Evolutionary conservation across 2,113 vertebrate genomes (phyloP).

Genomic region (Heterotis niloticus): DNA sequence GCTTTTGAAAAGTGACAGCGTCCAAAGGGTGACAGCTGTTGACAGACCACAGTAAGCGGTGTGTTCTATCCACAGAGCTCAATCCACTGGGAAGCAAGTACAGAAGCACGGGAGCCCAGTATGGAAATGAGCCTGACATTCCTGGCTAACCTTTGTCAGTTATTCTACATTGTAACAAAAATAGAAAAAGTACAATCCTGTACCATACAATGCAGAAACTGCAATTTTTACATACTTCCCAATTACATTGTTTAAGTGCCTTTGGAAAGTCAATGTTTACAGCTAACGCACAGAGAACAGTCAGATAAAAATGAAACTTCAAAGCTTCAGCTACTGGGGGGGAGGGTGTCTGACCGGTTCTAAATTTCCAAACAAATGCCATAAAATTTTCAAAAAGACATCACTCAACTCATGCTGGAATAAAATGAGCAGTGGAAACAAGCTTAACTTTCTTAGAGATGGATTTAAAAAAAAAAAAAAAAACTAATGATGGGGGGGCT

Average conservation of each 20-base stretch:
- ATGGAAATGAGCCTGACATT: not conserved
- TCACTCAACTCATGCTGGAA: not conserved
- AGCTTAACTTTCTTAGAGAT: no score
- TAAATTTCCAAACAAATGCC: not conserved
- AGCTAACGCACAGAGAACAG: not conserved
- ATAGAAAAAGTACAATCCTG: not conserved
- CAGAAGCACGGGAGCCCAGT: not conserved
- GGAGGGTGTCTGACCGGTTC: not conserved
- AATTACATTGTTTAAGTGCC: not conserved
- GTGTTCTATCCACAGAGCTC: not conserved
- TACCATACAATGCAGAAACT: no score
- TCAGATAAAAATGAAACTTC: not conserved
- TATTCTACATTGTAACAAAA: conserved; percentile 2
- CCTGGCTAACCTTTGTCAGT: not conserved
- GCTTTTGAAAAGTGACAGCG: no score
- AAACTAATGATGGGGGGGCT: no score
- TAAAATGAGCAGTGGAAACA: not conserved
- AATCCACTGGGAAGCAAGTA: not conserved
- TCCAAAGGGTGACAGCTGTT: not conserved
- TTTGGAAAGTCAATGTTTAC: not conserved
- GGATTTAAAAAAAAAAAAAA: no score
- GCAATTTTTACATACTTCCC: not conserved
- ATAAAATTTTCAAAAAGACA: not conserved
- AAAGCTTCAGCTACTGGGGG: not conserved
- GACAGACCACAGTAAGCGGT: not conserved